Evolutionary conservation across 35 echinoderm and acorn worm genomes (phyloP).

Genomic region (Lytechinus pictus): DNA sequence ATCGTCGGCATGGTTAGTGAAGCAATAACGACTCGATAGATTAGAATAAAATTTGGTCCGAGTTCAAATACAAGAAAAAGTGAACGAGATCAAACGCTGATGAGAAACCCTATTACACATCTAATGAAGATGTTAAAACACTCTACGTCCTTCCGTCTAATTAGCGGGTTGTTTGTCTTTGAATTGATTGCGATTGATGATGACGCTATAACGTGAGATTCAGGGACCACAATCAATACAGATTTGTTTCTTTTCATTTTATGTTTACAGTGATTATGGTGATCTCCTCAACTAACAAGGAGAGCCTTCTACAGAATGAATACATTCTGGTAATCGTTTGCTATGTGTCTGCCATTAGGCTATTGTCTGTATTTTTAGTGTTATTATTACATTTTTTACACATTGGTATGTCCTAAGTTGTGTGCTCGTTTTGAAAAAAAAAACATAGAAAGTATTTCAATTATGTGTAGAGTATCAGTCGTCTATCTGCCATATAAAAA

Average conservation of each 20-base stretch:
- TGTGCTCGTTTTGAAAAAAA: too few relatives aligned
- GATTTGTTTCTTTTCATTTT: background rate
- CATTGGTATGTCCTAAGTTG: too few relatives aligned
- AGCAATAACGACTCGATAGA: background rate
- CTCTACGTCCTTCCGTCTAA: background rate
- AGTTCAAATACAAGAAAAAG: background rate
- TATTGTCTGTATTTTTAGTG: too few relatives aligned
- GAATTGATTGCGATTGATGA: background rate
- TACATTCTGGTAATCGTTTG: too few relatives aligned
- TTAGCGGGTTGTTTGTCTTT: background rate
- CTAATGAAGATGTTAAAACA: background rate
- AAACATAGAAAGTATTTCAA: too few relatives aligned
- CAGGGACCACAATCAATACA: background rate
- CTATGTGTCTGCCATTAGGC: too few relatives aligned
- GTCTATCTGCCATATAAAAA: too few relatives aligned
- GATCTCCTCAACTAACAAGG: too few relatives aligned
- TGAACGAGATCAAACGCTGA: background rate
- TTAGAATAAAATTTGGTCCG: background rate
- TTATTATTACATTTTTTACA: too few relatives aligned
- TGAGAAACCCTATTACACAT: background rate
- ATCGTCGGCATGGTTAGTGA: background rate
- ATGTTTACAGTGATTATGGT: background rate
- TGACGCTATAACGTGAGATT: background rate
- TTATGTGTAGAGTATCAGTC: too few relatives aligned
- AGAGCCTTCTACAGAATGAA: too few relatives aligned